Conservation (phyloP, 2,888 invertebrate species). For the Oxytorus armatus region DNA sequence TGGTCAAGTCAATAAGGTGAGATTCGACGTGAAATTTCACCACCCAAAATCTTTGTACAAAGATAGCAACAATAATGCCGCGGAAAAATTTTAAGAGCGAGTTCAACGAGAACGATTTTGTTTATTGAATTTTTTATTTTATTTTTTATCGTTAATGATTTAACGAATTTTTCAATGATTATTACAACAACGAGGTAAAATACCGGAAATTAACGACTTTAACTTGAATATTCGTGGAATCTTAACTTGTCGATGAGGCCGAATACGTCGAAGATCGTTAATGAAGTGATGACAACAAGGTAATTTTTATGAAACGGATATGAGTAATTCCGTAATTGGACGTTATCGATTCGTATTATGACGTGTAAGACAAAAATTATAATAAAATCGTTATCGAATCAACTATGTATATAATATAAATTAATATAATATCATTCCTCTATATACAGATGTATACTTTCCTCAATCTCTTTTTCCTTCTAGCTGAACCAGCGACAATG, state of each 20-base stretch:
- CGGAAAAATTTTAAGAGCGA: no score
- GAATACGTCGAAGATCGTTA: neutral
- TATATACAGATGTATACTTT: neutral
- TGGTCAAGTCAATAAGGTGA: no score
- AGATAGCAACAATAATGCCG: no score
- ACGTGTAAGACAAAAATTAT: conserved; percentile 78
- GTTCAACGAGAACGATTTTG: no score
- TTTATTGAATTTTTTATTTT: no score
- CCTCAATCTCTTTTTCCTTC: neutral
- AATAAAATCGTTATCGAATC: conserved; percentile 79
- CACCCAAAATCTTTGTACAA: no score
- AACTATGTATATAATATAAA: conserved; percentile 29
- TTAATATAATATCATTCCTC: conserved; percentile 3
- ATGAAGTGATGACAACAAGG: conserved; percentile 42
- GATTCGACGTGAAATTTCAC: no score
- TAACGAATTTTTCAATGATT: no score
- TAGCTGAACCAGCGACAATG: no score
- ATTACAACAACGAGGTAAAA: no score
- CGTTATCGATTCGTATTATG: conserved; percentile 68
- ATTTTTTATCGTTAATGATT: no score
- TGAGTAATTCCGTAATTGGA: conserved; percentile 51
- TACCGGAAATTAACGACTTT: no score
- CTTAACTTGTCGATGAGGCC: neutral
- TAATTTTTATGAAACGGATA: conserved; percentile 57
- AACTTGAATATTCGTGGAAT: neutral